Evolutionary conservation across 2,113 vertebrate species (phyloP).

Genomic region (Halichoeres trimaculatus): DNA sequence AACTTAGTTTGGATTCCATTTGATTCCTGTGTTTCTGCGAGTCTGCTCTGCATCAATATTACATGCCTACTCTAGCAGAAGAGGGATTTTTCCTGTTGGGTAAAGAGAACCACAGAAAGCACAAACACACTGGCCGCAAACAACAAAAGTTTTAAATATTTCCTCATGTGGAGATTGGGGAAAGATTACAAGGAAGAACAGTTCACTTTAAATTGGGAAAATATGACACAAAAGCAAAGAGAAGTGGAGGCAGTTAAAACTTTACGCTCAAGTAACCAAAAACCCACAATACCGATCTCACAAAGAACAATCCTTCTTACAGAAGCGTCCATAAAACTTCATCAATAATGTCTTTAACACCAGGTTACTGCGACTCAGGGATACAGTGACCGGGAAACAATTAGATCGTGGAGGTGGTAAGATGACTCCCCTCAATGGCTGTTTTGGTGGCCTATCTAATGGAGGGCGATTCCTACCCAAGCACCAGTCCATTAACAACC

Average conservation of each 20-base stretch:
- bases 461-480: conserved; percentile 75
- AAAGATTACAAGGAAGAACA: conserved; percentile 31
- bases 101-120: conserved; percentile 61
- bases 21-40: conserved; percentile 73
- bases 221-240: conserved; percentile 20
- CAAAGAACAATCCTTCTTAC: conserved; percentile 8
- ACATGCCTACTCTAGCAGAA: conserved; percentile 68
- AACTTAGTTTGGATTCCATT: conserved; percentile 77
- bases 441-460: conserved; percentile 74
- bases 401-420: conserved; percentile 74
- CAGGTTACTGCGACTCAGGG: conserved; percentile 44
- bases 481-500: conserved; percentile 85
- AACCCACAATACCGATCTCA: conserved; percentile 10
- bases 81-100: conserved; percentile 53
- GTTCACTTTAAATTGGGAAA: neutral
- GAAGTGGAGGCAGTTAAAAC: conserved; percentile 5
- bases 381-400: conserved; percentile 73
- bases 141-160: conserved; percentile 67
- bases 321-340: conserved; percentile 52
- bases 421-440: conserved; percentile 68
- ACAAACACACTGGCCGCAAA: conserved; percentile 66
- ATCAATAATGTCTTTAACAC: conserved; percentile 65
- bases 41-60: conserved; percentile 81
- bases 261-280: conserved; percentile 37
- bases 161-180: conserved; percentile 56